Base-by-base conservation (phyloP, 2,888 invertebrate genomes). In the Galeopsomyia nigrocyanea region DNA sequence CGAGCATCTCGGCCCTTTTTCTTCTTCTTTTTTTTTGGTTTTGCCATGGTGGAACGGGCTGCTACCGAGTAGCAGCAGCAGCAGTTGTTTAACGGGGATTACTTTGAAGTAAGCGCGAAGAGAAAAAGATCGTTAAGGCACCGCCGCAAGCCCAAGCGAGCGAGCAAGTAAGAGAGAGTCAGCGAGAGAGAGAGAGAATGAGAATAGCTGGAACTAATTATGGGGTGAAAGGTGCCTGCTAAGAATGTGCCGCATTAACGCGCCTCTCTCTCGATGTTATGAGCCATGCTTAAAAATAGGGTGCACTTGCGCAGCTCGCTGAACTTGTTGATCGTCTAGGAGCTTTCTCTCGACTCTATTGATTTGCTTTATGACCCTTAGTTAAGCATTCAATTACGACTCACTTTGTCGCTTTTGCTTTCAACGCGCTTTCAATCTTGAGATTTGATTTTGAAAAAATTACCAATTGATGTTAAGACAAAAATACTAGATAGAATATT, bases 201-300 rank as follows among this genome's bases (percentile, higher is more conserved):
- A 71, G 74, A 71, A 75, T 75, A 68, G 68, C 74, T 75, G 69
- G 75, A 75, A 75, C 73, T 75, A 73, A 75, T 75, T 73, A 75
- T 56, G 68, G 75, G 69, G 75, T 68, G 72, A 72, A 70, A 75
- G 75, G 75, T 75, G 68, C 39, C 65, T 58, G 68, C 65, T 57
- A 55, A 66, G 66, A 69, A 74, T 69, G 62, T 58, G 61, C 19
- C 62, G 61, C 65, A 50, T 46, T 65, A 62, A 39, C 49, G 46
- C 66, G 57, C 49, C 63, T 55, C 39, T 51, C 31, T 53, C 47
- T 26, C 53, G 47, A 47, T 55, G 46, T 65, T 72, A 68, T 49
- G 49, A 49, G 58, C 26, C 22, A 22, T 26, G 51, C 51, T 70
- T 70, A 64, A 68, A 70, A 73, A 69, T 69, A 73, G 70, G 66